phyloP scores from a whole-genome alignment of 2,113 vertebrate species.

The Dromiciops gliroides region DNA sequence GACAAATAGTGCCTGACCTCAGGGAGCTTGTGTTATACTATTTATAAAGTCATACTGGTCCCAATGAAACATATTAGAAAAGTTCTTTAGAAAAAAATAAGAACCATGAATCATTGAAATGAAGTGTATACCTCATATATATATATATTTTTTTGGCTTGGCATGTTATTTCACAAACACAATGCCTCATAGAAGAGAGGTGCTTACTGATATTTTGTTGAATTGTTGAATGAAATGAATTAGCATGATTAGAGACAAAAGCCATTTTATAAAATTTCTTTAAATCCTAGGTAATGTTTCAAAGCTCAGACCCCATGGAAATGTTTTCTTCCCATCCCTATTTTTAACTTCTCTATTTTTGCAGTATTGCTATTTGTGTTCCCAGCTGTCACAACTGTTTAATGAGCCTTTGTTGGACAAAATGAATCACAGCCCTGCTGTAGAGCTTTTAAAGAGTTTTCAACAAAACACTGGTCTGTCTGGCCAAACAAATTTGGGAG shows the following conservation, averaged over 20 bases:
- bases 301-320: not conserved
- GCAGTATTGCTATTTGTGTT: slow-evolving; percentile 70
- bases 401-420: slow-evolving; percentile 68
- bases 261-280: not conserved
- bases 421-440: slow-evolving; percentile 66
- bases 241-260: not conserved
- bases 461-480: slow-evolving; percentile 50
- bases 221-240: not conserved
- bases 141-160: not conserved
- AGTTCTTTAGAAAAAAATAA: not conserved
- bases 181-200: not conserved
- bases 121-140: not conserved
- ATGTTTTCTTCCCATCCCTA: not conserved
- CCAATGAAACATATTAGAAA: not conserved
- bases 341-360: slow-evolving; percentile 45
- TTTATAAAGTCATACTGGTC: not conserved
- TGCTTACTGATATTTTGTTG: not conserved
- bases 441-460: slow-evolving; percentile 56
- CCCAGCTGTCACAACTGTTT: slow-evolving; percentile 53
- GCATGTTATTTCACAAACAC: not conserved
- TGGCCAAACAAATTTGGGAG: slow-evolving; percentile 27
- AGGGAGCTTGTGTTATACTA: not conserved
- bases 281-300: not conserved
- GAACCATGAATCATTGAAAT: not conserved
- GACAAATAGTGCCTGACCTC: not conserved